Conservation (phyloP, 2,888 invertebrate species). For the Xylocampa areola region DNA sequence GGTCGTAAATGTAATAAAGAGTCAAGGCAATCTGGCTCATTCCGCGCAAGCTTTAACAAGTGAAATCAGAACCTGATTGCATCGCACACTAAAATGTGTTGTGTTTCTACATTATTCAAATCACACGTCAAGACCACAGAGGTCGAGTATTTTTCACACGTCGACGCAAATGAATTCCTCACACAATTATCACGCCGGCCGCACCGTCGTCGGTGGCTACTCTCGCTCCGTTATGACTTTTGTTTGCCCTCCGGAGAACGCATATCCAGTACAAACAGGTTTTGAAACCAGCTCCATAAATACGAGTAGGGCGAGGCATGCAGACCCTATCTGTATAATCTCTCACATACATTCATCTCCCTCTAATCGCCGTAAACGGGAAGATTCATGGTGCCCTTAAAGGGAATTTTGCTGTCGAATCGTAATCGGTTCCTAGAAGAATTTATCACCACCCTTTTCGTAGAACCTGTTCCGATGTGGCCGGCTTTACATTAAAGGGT, state of each 20-base stretch:
- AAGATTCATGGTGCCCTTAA: constrained; percentile 80
- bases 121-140: constrained; percentile 59
- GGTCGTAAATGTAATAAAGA: constrained; percentile 46
- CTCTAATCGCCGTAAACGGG: constrained; percentile 80
- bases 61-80: constrained; percentile 51
- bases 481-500: constrained; percentile 59
- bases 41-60: constrained; percentile 50
- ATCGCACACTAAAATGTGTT: constrained; percentile 37
- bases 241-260: constrained; percentile 79
- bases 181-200: constrained; percentile 69
- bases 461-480: constrained; percentile 67
- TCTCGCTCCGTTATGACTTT: constrained; percentile 82
- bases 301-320: constrained; percentile 70
- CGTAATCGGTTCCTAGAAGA: constrained; percentile 81
- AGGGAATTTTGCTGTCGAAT: constrained; percentile 82
- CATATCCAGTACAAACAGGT: constrained; percentile 71
- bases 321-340: constrained; percentile 78
- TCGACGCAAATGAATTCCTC: constrained; percentile 76
- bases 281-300: constrained; percentile 71
- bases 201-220: constrained; percentile 59
- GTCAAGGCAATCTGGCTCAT: constrained; percentile 48
- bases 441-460: constrained; percentile 80
- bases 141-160: constrained; percentile 65
- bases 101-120: constrained; percentile 53
- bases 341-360: constrained; percentile 78